Conservation (phyloP, 2,797 vertebrate species). For the Halcyon smyrnensis region DNA sequence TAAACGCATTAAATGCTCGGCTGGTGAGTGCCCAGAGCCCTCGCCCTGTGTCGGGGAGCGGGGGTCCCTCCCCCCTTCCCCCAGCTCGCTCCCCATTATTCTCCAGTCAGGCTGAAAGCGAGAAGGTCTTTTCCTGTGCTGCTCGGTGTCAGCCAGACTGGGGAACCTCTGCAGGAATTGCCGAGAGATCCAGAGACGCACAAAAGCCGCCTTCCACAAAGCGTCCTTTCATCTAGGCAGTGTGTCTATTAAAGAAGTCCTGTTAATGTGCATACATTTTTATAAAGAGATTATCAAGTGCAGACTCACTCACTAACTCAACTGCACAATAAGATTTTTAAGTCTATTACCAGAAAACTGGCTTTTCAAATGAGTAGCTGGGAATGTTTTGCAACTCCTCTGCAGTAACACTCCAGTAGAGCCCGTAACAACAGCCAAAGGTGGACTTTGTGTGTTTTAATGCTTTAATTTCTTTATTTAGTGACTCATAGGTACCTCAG, state of each 20-base stretch:
- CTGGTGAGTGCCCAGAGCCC: slow-evolving; percentile 56
- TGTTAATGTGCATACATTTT: slow-evolving; percentile 78
- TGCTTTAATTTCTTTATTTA: background rate
- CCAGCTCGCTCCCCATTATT: slow-evolving; percentile 74
- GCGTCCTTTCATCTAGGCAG: slow-evolving; percentile 75
- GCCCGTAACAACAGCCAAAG: background rate
- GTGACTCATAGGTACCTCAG: background rate
- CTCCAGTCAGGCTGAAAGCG: slow-evolving; percentile 80
- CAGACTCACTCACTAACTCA: slow-evolving; percentile 45
- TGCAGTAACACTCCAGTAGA: background rate
- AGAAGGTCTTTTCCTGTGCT: slow-evolving; percentile 77
- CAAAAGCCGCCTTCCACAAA: slow-evolving; percentile 85
- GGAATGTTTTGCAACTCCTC: background rate
- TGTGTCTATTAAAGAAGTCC: slow-evolving; percentile 80
- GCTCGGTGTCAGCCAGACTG: slow-evolving; percentile 75
- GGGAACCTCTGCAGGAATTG: slow-evolving; percentile 73
- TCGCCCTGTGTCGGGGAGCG: slow-evolving; percentile 9
- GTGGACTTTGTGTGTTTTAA: background rate
- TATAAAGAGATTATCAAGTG: slow-evolving; percentile 76
- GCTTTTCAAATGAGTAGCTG: slow-evolving; percentile 24
- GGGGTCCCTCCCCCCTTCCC: slow-evolving; percentile 45
- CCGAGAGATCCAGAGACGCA: slow-evolving; percentile 73
- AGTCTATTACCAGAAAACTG: background rate
- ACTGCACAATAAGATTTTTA: slow-evolving; percentile 41
- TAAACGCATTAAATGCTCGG: slow-evolving; percentile 66